Evolutionary conservation across 2,888 invertebrate species (phyloP), one percentile per base, ranked within the genome.

Genomic region (Notodonta dromedarius): DNA sequence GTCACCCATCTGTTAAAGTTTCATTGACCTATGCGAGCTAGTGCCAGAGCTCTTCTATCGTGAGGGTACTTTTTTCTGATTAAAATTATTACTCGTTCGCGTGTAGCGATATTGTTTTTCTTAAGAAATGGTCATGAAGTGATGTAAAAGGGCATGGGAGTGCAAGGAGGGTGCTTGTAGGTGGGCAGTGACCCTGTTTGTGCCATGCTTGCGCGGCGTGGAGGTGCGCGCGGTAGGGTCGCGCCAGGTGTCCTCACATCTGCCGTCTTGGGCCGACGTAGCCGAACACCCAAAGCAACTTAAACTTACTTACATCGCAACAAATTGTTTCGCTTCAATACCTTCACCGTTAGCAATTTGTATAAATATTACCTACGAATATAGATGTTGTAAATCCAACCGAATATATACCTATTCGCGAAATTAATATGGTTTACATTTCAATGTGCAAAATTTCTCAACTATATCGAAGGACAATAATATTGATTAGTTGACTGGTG

Each of bases 171-270:
- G 88, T 85, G 88, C 65, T 77, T 70, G 83, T 89, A 90, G 92
- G 91, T 90, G 93, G 91, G 85, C 91, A 92, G 85, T 92, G 92
- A 92, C 92, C 92, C 87, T 79, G 68, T 72, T 74, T 77, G 73
- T 60, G 65, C 68, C 62, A 72, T 72, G 73, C 74, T 73, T 74
- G 70, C 58, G 61, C 71, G 69, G 44, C 66, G 73, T 72, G 80
- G 82, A 84, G 84, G 83, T 79, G 82, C 81, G 82, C 81, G 83
- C 89, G 91, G 90, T 90, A 91, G 91, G 92, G 92, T 87, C 90
- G 85, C 86, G 89, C 93, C 93, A 93, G 93, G 93, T 93, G 93
- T 80, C 85, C 69, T 74, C 84, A 85, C 93, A 93, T 92, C 93
- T 93, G 93, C 91, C 91, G 90, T 89, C 91, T 89, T 88, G 81